These are phyloP conservation scores for Montipora sp. DNA, from an alignment of 64 coral and sea anemone genomes.

Conservation along the genomic window DNA sequence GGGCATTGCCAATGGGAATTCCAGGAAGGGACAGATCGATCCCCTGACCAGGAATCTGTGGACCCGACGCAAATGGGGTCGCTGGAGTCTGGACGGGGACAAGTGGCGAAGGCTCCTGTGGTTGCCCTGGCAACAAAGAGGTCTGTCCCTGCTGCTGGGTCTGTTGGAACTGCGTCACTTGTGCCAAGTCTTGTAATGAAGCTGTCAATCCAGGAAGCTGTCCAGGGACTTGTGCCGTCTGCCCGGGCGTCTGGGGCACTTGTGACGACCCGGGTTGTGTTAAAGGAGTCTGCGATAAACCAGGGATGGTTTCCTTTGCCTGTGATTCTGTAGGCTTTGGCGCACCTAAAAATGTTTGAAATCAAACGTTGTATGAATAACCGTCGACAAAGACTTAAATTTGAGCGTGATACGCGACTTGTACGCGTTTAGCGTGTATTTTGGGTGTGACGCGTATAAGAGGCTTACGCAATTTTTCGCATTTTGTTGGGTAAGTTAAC, in stretches of 20 bases:
- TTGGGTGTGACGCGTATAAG: too few relatives aligned
- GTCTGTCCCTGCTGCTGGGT: neutral
- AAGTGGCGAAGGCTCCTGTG: neutral
- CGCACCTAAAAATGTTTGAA: neutral
- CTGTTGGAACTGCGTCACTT: slow-evolving; percentile 1
- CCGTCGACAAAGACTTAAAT: too few relatives aligned
- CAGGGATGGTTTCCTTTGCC: slow-evolving; percentile 7
- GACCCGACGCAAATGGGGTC: neutral
- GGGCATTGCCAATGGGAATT: neutral
- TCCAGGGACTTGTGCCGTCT: neutral
- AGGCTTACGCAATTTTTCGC: too few relatives aligned
- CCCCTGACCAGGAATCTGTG: neutral
- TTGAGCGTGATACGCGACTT: too few relatives aligned
- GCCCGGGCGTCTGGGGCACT: neutral
- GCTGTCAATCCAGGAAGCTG: slow-evolving; percentile 12
- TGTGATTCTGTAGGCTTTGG: neutral
- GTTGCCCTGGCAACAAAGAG: neutral
- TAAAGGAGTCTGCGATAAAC: slow-evolving; percentile 12
- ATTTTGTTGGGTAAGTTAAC: too few relatives aligned
- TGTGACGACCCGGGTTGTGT: neutral
- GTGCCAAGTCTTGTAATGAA: neutral
- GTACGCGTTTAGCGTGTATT: too few relatives aligned
- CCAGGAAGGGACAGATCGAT: neutral
- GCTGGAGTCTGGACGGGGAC: neutral
- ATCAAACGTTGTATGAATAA: neutral